A percentile compares a stretch with the other conserved stretches of the same genome.
Conservation (phyloP, 2,888 invertebrate species). For the Sarcophaga variegata region DNA sequence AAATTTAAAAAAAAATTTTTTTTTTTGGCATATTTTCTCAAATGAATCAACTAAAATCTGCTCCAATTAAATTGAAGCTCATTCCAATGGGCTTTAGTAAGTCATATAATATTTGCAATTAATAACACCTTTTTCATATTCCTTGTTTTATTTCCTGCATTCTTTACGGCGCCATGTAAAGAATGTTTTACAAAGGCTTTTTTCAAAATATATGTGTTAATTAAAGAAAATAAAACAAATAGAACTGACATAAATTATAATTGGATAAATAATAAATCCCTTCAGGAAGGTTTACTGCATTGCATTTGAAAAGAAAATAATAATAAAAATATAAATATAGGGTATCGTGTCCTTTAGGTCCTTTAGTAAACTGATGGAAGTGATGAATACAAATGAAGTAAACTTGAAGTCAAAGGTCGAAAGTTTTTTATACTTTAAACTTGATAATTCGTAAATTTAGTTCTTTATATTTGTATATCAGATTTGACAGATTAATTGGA, state of each 20-base stretch:
- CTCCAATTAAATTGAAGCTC: no score
- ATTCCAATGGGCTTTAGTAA: no score
- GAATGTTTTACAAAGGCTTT: neutral
- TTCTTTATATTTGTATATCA: no score
- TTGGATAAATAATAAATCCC: conserved; percentile 45
- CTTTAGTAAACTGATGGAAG: neutral
- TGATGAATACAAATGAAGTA: neutral
- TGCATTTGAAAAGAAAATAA: conserved; percentile 26
- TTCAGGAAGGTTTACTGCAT: conserved; percentile 26
- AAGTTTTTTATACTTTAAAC: neutral
- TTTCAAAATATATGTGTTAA: conserved; percentile 48
- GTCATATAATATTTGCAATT: no score
- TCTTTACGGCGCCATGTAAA: conserved; percentile 7
- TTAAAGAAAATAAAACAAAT: conserved; percentile 30
- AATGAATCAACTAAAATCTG: no score
- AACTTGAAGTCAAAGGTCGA: neutral
- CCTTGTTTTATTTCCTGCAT: no score
- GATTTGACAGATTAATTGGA: no score
- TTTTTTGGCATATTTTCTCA: no score
- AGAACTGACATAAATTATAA: conserved; percentile 49
- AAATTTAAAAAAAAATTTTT: no score
- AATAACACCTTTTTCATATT: no score
- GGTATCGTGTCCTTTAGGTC: conserved; percentile 1
- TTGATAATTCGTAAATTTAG: no score
- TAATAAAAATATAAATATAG: conserved; percentile 42